A percentile compares a stretch with the other conserved stretches of the same genome.
These are phyloP conservation scores for Orthonyx spaldingii DNA, from an alignment of 2,113 vertebrate genomes.

Conservation along the genomic window DNA sequence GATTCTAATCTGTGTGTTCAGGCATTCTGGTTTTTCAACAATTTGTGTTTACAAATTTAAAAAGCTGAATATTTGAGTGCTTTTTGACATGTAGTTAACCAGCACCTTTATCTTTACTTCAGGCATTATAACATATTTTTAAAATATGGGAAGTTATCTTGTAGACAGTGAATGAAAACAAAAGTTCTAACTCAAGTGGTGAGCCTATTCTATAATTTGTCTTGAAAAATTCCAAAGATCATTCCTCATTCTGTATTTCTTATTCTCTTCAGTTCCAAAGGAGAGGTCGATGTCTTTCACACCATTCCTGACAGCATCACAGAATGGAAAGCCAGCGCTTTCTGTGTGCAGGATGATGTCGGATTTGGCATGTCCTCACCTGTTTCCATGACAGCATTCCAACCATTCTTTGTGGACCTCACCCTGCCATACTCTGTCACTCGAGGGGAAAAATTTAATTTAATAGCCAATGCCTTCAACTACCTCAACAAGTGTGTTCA, in stretches of 20 bases:
- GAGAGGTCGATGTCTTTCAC: slow-evolving; percentile 30
- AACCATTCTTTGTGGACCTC: slow-evolving; percentile 82
- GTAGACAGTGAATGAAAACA: background rate
- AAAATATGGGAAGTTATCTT: background rate
- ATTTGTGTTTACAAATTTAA: background rate
- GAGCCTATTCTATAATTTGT: background rate
- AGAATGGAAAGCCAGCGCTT: slow-evolving; percentile 81
- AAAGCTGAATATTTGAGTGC: background rate
- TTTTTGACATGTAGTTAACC: background rate
- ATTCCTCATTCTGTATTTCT: background rate
- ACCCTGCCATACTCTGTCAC: slow-evolving; percentile 80
- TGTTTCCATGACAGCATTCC: slow-evolving; percentile 70
- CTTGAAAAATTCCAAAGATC: background rate
- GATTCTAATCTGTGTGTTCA: background rate
- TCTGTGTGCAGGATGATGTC: slow-evolving; percentile 79
- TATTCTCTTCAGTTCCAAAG: slow-evolving; percentile 46
- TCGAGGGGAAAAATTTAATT: slow-evolving; percentile 76
- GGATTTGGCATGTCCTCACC: slow-evolving; percentile 82
- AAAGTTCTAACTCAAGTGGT: background rate
- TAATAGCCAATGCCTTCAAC: slow-evolving; percentile 80
- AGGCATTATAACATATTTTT: background rate
- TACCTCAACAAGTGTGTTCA: slow-evolving; percentile 57
- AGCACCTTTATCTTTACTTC: background rate
- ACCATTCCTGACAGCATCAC: slow-evolving; percentile 86
- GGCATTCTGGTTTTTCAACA: background rate